phyloP scores from a whole-genome alignment of 2,113 vertebrate species.

The Cryptomyrus ogoouensis region DNA sequence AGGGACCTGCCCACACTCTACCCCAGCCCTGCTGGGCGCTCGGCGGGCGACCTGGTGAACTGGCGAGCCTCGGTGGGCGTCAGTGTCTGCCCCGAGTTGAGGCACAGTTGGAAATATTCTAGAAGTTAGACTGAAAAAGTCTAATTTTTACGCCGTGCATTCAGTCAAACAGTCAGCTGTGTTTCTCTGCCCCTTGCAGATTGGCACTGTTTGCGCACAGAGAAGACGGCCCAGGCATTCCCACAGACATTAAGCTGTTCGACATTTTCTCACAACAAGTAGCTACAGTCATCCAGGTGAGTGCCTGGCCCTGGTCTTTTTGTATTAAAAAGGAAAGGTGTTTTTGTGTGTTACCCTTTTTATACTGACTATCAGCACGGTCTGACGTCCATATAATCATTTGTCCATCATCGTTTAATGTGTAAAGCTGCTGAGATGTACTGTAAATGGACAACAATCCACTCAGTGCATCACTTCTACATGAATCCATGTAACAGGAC shows the following conservation, averaged over 20 bases:
- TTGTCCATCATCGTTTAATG: background rate
- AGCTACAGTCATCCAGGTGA: slow-evolving; percentile 94
- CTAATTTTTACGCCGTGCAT: background rate
- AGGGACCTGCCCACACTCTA: background rate
- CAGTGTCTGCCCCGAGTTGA: background rate
- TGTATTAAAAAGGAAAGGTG: background rate
- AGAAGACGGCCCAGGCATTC: slow-evolving; percentile 96
- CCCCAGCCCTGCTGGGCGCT: background rate
- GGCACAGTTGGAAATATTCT: background rate
- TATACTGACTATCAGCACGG: background rate
- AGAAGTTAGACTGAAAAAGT: background rate
- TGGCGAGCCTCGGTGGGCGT: background rate
- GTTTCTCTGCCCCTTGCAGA: slow-evolving; percentile 42
- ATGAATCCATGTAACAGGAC: background rate
- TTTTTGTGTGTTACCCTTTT: background rate
- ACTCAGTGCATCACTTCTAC: background rate
- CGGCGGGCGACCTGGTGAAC: background rate
- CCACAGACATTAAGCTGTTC: slow-evolving; percentile 94
- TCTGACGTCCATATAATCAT: background rate
- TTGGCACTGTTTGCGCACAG: slow-evolving; percentile 95
- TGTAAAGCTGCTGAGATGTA: background rate
- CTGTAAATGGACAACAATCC: background rate
- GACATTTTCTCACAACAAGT: slow-evolving; percentile 99
- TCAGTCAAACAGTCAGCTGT: background rate
- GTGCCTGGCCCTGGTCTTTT: background rate